A percentile compares a stretch with the other conserved stretches of the same genome.
These are phyloP conservation scores for Acanthornis magna DNA, from an alignment of 2,797 vertebrate species.

Conservation along the genomic window DNA sequence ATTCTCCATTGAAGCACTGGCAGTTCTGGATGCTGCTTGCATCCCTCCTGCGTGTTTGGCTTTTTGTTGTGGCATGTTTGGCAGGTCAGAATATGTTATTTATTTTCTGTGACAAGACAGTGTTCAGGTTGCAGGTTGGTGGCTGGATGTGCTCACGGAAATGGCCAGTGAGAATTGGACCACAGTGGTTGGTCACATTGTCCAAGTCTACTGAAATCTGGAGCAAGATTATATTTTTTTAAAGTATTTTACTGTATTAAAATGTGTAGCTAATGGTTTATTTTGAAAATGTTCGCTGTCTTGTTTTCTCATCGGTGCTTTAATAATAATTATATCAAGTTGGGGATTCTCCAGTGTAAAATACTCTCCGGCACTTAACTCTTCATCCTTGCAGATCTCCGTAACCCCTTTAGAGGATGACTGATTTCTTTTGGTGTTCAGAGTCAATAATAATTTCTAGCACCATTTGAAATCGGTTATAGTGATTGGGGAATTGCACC, in stretches of 20 bases:
- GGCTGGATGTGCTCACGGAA: not conserved
- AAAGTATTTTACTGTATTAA: not conserved
- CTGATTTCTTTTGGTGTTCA: slow-evolving; percentile 99
- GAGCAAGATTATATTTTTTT: not conserved
- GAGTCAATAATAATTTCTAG: slow-evolving; percentile 93
- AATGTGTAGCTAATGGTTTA: not conserved
- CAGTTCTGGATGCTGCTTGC: not conserved
- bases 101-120: not conserved
- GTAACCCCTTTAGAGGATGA: slow-evolving; percentile 91
- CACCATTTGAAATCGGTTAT: slow-evolving; percentile 99
- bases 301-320: not conserved
- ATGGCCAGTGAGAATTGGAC: not conserved
- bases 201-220: not conserved
- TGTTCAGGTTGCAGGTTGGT: not conserved
- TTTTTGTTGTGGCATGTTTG: not conserved
- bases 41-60: not conserved
- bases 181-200: fast-evolving
- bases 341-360: not conserved
- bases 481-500: slow-evolving; percentile 88
- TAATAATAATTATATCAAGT: not conserved
- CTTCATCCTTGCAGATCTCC: not conserved
- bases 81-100: not conserved
- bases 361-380: not conserved
- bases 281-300: not conserved
- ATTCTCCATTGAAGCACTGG: not conserved